Percentiles rank a stretch among this genome's conserved stretches.
These are phyloP conservation scores for Ptychadena robeensis DNA, from an alignment of 2,797 vertebrate species.

Conservation along the genomic window DNA sequence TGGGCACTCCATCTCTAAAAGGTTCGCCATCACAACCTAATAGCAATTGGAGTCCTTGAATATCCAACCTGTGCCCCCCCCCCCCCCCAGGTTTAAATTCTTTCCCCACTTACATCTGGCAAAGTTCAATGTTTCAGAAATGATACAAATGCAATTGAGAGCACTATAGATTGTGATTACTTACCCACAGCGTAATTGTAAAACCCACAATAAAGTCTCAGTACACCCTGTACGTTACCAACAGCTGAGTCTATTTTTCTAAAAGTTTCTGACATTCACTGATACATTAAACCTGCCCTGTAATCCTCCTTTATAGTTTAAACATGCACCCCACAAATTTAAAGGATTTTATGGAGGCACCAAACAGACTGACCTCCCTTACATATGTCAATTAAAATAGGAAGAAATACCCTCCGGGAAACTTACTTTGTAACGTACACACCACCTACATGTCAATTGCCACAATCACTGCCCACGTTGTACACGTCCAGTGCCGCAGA, in stretches of 20 bases:
- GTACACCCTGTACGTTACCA: neutral
- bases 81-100: too few species aligned
- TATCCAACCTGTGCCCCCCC: too few species aligned
- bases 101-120: too few species aligned
- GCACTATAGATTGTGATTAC: neutral
- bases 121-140: too few species aligned
- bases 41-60: too few species aligned
- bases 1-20: too few species aligned
- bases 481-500: slow-evolving; percentile 38
- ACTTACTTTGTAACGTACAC: slow-evolving; percentile 24
- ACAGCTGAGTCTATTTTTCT: neutral
- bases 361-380: slow-evolving; percentile 14
- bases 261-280: slow-evolving; percentile 9
- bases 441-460: slow-evolving; percentile 33
- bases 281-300: neutral
- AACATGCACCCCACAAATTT: slow-evolving; percentile 29
- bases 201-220: neutral
- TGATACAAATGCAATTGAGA: neutral
- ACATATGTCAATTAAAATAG: slow-evolving; percentile 37
- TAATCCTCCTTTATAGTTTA: slow-evolving; percentile 19
- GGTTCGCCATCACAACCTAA: too few species aligned
- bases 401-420: slow-evolving; percentile 34
- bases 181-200: neutral
- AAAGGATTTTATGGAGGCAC: neutral
- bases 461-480: slow-evolving; percentile 34